Conservation (phyloP, 2,888 invertebrate genomes). For the Nyleta sp. region DNA sequence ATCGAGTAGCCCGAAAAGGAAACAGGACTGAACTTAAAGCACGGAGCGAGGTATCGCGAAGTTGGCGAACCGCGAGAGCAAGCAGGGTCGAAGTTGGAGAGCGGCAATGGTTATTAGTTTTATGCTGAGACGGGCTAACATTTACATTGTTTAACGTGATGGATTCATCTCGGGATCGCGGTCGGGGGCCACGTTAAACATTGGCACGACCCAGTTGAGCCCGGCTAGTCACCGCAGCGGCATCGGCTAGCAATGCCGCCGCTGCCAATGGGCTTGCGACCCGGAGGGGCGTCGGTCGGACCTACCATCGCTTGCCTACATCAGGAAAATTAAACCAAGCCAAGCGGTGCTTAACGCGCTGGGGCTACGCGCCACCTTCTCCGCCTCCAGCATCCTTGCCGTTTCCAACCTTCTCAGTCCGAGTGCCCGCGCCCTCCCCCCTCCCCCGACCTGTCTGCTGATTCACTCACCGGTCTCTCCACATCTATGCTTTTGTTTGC, state of each 20-base stretch:
- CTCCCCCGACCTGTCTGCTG: slow-evolving; percentile 57
- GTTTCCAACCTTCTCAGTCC: slow-evolving; percentile 62
- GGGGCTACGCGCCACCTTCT: slow-evolving; percentile 70
- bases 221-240: slow-evolving; percentile 67
- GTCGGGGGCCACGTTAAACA: slow-evolving; percentile 74
- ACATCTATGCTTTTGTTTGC: slow-evolving; percentile 77
- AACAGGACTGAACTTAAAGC: slow-evolving; percentile 16
- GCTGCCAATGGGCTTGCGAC: slow-evolving; percentile 61
- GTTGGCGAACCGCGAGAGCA: slow-evolving; percentile 42
- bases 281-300: slow-evolving; percentile 71
- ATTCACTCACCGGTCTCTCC: slow-evolving; percentile 63
- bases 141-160: slow-evolving; percentile 82
- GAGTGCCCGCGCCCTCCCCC: slow-evolving; percentile 32
- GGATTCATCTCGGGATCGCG: slow-evolving; percentile 77
- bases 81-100: slow-evolving; percentile 71
- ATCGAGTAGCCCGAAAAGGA: background rate
- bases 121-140: slow-evolving; percentile 79
- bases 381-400: slow-evolving; percentile 73
- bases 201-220: slow-evolving; percentile 70
- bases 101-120: slow-evolving; percentile 80
- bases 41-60: slow-evolving; percentile 62
- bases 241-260: slow-evolving; percentile 67
- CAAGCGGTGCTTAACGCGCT: slow-evolving; percentile 81
- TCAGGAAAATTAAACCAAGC: slow-evolving; percentile 83
- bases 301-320: slow-evolving; percentile 80